Conservation (phyloP, 2,113 vertebrate species). For the Lophura nycthemera region DNA sequence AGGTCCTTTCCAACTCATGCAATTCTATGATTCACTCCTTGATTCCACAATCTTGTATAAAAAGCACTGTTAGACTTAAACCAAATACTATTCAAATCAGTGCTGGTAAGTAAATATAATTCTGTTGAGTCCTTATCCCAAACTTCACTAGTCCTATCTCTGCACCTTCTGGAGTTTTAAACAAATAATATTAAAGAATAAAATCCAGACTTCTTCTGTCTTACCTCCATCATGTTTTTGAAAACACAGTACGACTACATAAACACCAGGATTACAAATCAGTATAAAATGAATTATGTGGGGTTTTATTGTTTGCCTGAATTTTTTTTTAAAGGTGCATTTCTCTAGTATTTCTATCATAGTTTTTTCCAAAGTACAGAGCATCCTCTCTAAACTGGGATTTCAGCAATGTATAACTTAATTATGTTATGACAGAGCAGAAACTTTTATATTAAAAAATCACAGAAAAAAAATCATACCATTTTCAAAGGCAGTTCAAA, state of each 20-base stretch:
- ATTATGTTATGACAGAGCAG: neutral
- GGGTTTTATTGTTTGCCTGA: neutral
- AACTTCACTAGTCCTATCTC: neutral
- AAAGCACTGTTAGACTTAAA: slow-evolving; percentile 39
- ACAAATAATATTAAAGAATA: neutral
- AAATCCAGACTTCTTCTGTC: neutral
- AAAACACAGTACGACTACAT: neutral
- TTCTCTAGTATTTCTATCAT: neutral
- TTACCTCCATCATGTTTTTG: neutral
- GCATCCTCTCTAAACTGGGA: neutral
- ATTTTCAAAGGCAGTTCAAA: neutral
- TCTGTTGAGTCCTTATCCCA: neutral
- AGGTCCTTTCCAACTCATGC: too few relatives aligned
- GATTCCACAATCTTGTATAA: neutral
- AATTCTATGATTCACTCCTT: too few relatives aligned
- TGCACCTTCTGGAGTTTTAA: neutral
- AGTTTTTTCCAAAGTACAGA: neutral
- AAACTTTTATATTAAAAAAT: neutral
- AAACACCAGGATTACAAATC: neutral
- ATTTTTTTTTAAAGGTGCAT: neutral
- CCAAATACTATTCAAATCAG: slow-evolving; percentile 78
- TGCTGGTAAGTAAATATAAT: slow-evolving; percentile 16
- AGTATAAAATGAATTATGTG: neutral
- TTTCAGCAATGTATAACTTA: neutral
- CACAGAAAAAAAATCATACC: fast-evolving